Evolutionary conservation across 30 jellyfish, hydroid and myxozoan genomes (phyloP).

Genomic region (Mastigias papua): DNA sequence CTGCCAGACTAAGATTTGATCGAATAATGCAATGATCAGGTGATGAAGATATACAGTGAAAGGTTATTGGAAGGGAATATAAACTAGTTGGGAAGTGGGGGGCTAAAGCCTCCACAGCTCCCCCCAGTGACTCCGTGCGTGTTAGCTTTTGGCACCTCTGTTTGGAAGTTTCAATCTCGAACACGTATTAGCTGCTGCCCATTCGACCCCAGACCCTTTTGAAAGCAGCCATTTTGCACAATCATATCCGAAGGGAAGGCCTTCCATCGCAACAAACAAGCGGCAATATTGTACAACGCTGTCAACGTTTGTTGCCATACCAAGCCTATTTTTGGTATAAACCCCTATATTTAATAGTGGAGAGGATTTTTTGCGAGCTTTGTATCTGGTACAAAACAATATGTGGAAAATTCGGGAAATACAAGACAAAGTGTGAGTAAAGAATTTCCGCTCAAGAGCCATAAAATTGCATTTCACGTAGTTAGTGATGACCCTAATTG

Average conservation of each 20-base stretch:
- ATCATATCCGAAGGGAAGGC: constrained; percentile 19
- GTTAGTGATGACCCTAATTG: neutral
- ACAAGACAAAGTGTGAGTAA: constrained; percentile 96
- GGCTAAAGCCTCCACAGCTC: too few species aligned
- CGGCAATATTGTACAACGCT: constrained; percentile 24
- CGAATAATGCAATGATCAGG: too few species aligned
- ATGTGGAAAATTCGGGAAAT: constrained; percentile 95
- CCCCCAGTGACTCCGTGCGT: too few species aligned
- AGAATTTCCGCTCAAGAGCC: neutral
- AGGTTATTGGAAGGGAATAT: too few species aligned
- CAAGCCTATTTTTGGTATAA: neutral
- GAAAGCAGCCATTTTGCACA: constrained; percentile 75
- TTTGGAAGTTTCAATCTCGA: too few species aligned
- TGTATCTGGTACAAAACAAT: neutral
- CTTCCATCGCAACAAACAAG: neutral
- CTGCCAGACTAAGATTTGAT: too few species aligned
- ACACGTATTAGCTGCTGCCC: neutral
- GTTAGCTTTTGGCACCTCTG: too few species aligned
- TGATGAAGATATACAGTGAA: too few species aligned
- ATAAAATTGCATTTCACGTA: neutral
- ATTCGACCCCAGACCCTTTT: constrained; percentile 63
- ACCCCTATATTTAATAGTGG: neutral
- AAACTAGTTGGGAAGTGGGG: too few species aligned
- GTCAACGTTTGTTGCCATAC: neutral
- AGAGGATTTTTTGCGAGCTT: neutral